Evolutionary conservation across 2,113 vertebrate genomes (phyloP), one percentile per base, ranked within the genome.

Genomic region (Galbula dea): DNA sequence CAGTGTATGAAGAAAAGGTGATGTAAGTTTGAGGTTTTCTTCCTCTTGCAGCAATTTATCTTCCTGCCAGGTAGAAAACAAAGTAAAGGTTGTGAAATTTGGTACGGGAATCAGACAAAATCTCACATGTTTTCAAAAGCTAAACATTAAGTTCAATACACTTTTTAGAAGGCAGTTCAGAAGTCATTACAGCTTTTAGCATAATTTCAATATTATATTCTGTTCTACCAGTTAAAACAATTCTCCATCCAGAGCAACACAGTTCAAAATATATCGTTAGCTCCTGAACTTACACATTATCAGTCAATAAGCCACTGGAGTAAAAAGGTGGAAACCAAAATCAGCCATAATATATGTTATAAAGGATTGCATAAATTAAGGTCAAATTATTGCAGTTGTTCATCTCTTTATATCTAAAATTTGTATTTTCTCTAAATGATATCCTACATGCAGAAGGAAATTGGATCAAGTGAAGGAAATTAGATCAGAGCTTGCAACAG

Each of bases 261-360:
- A 84, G 54, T 87, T 63, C 61, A 62, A 91, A 91, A 85, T 89
- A 75, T 6, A 72, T 77, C 79, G 83, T 94, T 95, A 86, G 54
- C 75, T 96, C 83, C 27, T 83, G 72, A 96, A 94, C 72, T 91
- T 76, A 92, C 39, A 41, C 10, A 51, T 96, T 79, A 76, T 58
- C 58, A 72, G 74, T 94, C 82, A 91, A 61, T 54, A 74, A 86
- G 30, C 7, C 79, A 46, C 94, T 94, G 27, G 49, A 95, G 71
- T 65, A 79, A 87, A 88, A 76, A 58, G 15, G 14, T 75, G 74
- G 46, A 88, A 92, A 86, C 36, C n/a, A 77, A 95, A 86, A 73
- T 9, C 74, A 69, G 20, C 32, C 74, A 76, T 54, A 77, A 71
- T 75, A 63, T 32, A 59, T 1, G 1, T 71, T 59, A 68, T 5